These are phyloP conservation scores for Daubentonia madagascariensis DNA, from an alignment of 2,113 vertebrate species.

Conservation along the genomic window DNA sequence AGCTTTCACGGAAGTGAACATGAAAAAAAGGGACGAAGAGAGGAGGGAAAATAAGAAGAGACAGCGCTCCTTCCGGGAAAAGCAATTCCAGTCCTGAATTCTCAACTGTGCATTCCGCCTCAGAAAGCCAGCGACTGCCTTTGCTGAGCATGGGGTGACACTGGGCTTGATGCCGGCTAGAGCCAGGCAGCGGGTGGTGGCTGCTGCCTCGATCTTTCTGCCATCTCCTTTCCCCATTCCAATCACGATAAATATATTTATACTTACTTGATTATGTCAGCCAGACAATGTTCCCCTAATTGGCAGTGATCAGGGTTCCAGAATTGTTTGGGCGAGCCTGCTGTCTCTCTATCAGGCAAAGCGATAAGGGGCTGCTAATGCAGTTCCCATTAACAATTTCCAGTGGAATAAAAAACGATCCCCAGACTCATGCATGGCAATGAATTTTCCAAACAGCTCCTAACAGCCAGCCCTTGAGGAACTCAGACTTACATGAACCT, in stretches of 20 bases:
- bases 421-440: constrained; percentile 2
- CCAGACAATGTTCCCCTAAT: constrained; percentile 81
- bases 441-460: constrained; percentile 75
- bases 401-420: constrained; percentile 58
- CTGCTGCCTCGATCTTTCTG: constrained; percentile 54
- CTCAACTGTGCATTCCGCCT: constrained; percentile 53
- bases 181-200: constrained; percentile 57
- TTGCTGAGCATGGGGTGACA: constrained; percentile 59
- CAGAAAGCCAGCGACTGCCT: constrained; percentile 61
- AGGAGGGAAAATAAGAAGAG: neutral
- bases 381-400: constrained; percentile 77
- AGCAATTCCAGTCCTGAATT: constrained; percentile 57
- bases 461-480: constrained; percentile 75
- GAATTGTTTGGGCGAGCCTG: constrained; percentile 76
- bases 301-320: constrained; percentile 80
- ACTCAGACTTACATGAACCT: constrained; percentile 63
- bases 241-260: constrained; percentile 82
- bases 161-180: constrained; percentile 54
- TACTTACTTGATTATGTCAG: constrained; percentile 81
- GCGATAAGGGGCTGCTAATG: constrained; percentile 73
- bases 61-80: constrained; percentile 37
- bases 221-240: constrained; percentile 59
- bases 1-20: neutral
- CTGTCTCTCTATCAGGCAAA: constrained; percentile 80
- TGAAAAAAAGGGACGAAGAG: neutral